Base-by-base conservation (phyloP, 2,113 vertebrate species). In the Athene cunicularia region DNA sequence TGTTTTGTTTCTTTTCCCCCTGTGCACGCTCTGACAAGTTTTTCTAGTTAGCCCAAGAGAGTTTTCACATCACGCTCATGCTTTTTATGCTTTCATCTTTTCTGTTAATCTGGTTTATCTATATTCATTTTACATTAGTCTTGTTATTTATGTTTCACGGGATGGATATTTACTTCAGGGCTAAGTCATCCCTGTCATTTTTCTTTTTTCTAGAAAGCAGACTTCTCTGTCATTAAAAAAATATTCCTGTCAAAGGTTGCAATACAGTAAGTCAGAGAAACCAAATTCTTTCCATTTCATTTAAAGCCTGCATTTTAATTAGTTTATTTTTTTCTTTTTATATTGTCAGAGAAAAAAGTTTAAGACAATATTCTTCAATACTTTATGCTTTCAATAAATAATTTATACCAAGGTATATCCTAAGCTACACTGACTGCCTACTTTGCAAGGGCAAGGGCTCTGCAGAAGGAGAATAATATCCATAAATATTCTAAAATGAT, bases 321-420 rank as follows among this genome's bases (percentile, higher is more conserved):
- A 96, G 93, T 76, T 84, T 9, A 88, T 89, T 58, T 80, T 80
- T 89, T 49, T 55, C 45, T 90, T 93, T 84, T 83, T 80, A 56
- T 94, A 72, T 68, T 97, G 91, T 92, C 92, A 94, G 91, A 94
- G 74, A 91, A 95, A 87, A 95, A 96, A 95, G 81, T 93, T 92
- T 93, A 94, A 94, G 88, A 93, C 66, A 95, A 95, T 96, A 86
- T 91, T 96, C 84, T 95, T 91, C 77, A 91, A 97, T 94, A 97
- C 70, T 93, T 96, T 73, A 97, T 96, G 70, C 43, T 74, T 79
- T 74, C 87, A 59, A 90, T 94, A 95, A 93, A 92, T 95, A 88
- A 95, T 97, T 96, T 95, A 96, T 76, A 88, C 37, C 0, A 3
- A 91, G 52, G 63, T 89, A 70, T 77, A 95, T 88, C 47, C 70